phyloP scores from a whole-genome alignment of 1,140 invertebrate genomes.

The Teleogryllus occipitalis region DNA sequence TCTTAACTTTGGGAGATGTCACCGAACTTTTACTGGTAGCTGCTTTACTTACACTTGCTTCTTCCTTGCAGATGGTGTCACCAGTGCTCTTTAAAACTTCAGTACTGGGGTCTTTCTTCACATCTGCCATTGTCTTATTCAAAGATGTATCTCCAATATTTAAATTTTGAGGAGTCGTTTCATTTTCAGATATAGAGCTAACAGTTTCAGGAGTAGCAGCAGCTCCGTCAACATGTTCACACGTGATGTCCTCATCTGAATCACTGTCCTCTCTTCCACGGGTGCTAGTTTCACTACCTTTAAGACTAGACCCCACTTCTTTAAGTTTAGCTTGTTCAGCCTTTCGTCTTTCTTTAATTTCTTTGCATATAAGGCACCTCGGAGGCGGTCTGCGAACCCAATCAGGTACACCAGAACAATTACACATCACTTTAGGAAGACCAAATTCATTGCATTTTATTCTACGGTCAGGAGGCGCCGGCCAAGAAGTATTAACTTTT shows the following conservation, averaged over 20 bases:
- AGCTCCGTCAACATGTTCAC: not conserved
- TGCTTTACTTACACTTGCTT: not conserved
- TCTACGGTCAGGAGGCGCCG: not conserved
- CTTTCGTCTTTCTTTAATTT: not conserved
- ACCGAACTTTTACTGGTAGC: not conserved
- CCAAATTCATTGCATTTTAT: conserved; percentile 10
- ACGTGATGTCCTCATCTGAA: not conserved
- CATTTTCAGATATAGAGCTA: not conserved
- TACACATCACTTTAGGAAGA: conserved; percentile 8
- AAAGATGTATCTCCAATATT: not conserved
- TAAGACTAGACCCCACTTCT: not conserved
- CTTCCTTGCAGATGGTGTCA: not conserved
- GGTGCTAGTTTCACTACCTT: not conserved
- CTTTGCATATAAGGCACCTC: not conserved
- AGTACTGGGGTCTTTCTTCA: not conserved
- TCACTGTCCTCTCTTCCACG: not conserved
- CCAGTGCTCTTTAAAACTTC: no score
- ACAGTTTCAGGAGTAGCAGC: not conserved
- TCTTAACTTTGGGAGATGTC: not conserved
- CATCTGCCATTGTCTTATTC: not conserved
- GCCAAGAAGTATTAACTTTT: not conserved
- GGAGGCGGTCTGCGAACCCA: conserved; percentile 5
- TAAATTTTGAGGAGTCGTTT: not conserved
- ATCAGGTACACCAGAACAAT: not conserved
- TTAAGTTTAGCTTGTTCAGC: not conserved